Evolutionary conservation across 2,797 vertebrate species (phyloP).

Genomic region (Anas bernieri): DNA sequence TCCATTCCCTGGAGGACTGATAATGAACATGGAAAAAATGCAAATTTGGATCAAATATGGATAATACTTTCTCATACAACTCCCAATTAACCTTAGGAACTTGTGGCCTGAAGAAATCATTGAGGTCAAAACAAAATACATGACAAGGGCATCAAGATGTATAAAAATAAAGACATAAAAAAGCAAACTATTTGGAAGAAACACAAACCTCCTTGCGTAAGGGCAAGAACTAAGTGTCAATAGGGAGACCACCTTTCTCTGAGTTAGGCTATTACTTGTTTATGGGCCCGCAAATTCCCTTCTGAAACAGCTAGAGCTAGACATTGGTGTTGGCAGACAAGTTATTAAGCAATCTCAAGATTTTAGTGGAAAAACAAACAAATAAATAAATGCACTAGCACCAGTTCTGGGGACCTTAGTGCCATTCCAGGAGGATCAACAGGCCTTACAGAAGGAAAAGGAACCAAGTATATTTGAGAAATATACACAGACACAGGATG

Average conservation of each 20-base stretch:
- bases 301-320: background rate
- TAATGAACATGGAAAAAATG: background rate
- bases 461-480: background rate
- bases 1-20: background rate
- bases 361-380: slow-evolving; percentile 27
- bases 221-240: background rate
- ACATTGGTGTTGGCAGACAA: background rate
- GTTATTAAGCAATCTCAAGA: background rate
- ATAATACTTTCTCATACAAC: background rate
- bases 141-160: background rate
- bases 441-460: background rate
- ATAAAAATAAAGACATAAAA: background rate
- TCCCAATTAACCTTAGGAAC: slow-evolving; percentile 44
- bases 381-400: background rate
- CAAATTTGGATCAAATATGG: background rate
- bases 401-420: background rate
- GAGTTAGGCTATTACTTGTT: background rate
- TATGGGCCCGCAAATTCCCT: background rate
- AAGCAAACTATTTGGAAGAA: background rate
- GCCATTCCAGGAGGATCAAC: background rate
- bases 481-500: background rate
- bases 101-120: background rate
- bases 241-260: background rate
- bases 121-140: slow-evolving; percentile 21
- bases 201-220: background rate